phyloP scores from a whole-genome alignment of 1,140 invertebrate genomes.

The Platyura marginata region DNA sequence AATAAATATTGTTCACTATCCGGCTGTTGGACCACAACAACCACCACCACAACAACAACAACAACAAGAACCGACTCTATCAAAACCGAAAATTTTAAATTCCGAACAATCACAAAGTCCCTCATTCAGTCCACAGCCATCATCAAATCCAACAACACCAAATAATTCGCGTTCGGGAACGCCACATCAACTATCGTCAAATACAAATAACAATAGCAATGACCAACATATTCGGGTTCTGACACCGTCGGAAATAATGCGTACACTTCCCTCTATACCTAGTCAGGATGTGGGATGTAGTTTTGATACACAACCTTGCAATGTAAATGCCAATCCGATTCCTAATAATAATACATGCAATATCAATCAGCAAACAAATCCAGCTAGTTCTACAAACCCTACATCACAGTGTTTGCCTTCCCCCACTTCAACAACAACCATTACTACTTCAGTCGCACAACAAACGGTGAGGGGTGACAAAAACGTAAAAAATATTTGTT shows the following conservation, averaged over 20 bases:
- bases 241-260: constrained; percentile 71
- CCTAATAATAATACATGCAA: background rate
- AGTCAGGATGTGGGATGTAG: constrained; percentile 32
- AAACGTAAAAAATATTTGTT: background rate
- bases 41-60: constrained; percentile 2
- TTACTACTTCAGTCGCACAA: background rate
- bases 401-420: background rate
- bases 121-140: background rate
- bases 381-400: background rate
- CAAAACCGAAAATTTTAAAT: no score
- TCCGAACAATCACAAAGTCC: constrained; percentile 2
- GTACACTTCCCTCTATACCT: constrained; percentile 57
- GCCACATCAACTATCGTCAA: constrained; percentile 6
- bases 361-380: background rate
- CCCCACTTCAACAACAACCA: background rate
- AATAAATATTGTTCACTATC: constrained; percentile 1
- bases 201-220: constrained; percentile 12
- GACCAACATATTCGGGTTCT: constrained; percentile 69
- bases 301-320: constrained; percentile 1
- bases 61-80: background rate
- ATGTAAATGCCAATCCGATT: background rate
- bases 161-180: no score
- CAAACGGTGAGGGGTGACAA: background rate
- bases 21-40: background rate
- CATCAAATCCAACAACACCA: background rate